phyloP scores from a whole-genome alignment of 1,140 invertebrate genomes.

The Trypoxylus dichotomus region DNA sequence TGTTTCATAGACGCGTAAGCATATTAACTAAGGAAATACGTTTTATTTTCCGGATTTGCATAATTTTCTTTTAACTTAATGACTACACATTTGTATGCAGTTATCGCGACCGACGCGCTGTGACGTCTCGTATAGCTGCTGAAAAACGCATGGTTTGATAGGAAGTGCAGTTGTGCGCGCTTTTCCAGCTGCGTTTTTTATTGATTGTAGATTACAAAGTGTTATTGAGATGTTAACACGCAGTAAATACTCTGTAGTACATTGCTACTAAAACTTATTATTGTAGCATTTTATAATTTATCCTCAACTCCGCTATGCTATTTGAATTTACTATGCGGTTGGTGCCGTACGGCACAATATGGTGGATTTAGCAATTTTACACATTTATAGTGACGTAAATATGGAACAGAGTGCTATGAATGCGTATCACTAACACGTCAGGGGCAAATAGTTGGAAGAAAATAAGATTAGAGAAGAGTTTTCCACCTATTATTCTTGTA shows the following conservation, averaged over 20 bases:
- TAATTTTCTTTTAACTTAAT: constrained; percentile 19
- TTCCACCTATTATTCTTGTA: no score
- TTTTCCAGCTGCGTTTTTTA: neutral
- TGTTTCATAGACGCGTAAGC: neutral
- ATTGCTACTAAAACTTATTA: neutral
- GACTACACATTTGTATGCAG: constrained; percentile 6
- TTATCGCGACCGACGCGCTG: neutral
- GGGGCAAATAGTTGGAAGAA: no score
- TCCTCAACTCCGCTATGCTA: no score
- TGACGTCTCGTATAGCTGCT: neutral
- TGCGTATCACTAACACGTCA: no score
- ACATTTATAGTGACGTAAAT: neutral
- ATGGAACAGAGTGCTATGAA: no score
- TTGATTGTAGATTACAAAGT: neutral
- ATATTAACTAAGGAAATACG: constrained; percentile 21
- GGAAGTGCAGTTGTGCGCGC: neutral
- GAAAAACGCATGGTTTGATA: neutral
- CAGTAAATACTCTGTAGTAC: neutral
- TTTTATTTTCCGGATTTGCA: constrained; percentile 20
- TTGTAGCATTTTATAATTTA: neutral
- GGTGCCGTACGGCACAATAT: no score
- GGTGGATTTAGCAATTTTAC: no score
- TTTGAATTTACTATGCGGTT: no score
- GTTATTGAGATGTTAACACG: neutral
- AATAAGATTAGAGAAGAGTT: no score